Percentiles rank a stretch among this genome's conserved stretches.
Evolutionary conservation across 2,888 invertebrate species (phyloP).

Genomic region (Drosophila eohydei): DNA sequence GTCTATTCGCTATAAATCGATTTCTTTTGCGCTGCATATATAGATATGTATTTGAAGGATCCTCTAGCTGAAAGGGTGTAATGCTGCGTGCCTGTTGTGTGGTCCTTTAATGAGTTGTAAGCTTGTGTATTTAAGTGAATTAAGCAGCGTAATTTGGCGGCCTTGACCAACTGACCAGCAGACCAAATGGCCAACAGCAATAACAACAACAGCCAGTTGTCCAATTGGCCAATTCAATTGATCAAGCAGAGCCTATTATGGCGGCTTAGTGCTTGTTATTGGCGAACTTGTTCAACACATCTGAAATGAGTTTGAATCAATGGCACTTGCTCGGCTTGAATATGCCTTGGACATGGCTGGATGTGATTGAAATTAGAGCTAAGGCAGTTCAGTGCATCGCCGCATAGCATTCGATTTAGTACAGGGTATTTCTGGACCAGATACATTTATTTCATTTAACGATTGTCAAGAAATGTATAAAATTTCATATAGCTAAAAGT

Average conservation of each 20-base stretch:
- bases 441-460: rapidly evolving
- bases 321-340: conserved; percentile 5
- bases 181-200: conserved; percentile 20
- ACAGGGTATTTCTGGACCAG: not conserved
- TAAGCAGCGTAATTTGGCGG: conserved; percentile 16
- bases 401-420: too few species aligned
- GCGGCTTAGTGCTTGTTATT: conserved; percentile 39
- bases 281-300: conserved; percentile 5
- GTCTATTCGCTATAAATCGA: too few species aligned
- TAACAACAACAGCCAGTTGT: not conserved
- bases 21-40: too few species aligned
- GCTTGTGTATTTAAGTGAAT: not conserved
- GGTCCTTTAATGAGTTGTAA: conserved; percentile 2
- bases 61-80: not conserved
- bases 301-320: conserved; percentile 21
- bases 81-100: not conserved
- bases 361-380: not conserved
- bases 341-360: not conserved
- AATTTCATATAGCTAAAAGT: not conserved
- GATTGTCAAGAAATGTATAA: not conserved
- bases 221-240: conserved; percentile 31
- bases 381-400: too few species aligned
- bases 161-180: conserved; percentile 7
- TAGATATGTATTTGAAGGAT: too few species aligned
- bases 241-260: conserved; percentile 24